Evolutionary conservation across 2,797 vertebrate species (phyloP).

Genomic region (Otolemur crassicaudatus): DNA sequence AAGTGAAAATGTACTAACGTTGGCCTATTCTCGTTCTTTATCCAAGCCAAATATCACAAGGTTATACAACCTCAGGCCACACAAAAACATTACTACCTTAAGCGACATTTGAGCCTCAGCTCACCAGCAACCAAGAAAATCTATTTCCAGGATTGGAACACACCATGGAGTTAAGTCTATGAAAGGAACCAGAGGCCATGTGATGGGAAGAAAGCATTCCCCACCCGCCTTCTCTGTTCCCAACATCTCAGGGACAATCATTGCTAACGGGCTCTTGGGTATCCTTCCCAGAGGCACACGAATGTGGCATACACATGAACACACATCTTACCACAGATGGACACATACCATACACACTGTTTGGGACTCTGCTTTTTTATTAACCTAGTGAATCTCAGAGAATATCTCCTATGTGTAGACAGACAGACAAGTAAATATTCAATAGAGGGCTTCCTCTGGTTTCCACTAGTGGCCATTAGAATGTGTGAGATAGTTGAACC

Average conservation of each 20-base stretch:
- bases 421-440: background rate
- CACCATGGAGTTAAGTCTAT: background rate
- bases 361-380: background rate
- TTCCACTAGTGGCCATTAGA: background rate
- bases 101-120: background rate
- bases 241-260: background rate
- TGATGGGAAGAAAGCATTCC: background rate
- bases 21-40: background rate
- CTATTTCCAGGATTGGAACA: background rate
- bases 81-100: background rate
- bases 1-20: background rate
- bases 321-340: background rate
- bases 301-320: accelerated
- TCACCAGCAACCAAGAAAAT: background rate
- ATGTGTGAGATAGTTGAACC: background rate
- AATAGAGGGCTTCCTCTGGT: background rate
- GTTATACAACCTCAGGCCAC: background rate
- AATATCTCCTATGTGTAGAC: background rate
- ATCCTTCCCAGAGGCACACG: background rate
- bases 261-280: no score
- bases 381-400: background rate
- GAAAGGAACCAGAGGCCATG: background rate
- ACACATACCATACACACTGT: background rate
- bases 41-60: background rate
- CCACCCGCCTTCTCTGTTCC: background rate